Evolutionary conservation across 2,888 invertebrate genomes (phyloP).

Genomic region (Alloscopus bannaensis): DNA sequence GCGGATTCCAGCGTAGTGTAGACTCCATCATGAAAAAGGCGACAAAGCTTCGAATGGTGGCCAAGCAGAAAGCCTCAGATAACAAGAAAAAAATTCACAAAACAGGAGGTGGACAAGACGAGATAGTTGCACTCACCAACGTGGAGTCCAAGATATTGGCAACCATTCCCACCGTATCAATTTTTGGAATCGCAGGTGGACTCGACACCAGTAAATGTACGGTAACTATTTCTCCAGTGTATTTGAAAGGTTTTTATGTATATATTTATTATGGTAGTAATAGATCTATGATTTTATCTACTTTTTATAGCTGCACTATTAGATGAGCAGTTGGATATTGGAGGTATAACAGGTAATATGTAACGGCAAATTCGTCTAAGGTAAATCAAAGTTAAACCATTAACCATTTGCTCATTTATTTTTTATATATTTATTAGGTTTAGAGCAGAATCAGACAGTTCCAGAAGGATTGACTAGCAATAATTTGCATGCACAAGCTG

Average conservation of each 20-base stretch:
- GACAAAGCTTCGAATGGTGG: neutral
- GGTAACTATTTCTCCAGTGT: neutral
- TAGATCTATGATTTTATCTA: too few species aligned
- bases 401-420: too few species aligned
- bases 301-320: neutral
- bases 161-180: neutral
- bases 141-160: neutral
- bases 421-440: too few species aligned
- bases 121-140: neutral
- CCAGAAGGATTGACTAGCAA: too few species aligned
- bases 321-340: neutral
- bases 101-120: slow-evolving; percentile 43
- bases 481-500: too few species aligned
- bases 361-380: neutral
- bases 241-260: neutral
- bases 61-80: neutral
- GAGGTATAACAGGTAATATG: neutral
- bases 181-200: slow-evolving; percentile 39
- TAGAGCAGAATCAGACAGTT: neutral
- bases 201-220: slow-evolving; percentile 9
- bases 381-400: neutral
- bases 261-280: too few species aligned
- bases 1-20: neutral
- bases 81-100: slow-evolving; percentile 10
- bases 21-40: slow-evolving; percentile 27